A percentile compares a stretch with the other conserved stretches of the same genome.
Evolutionary conservation across 2,888 invertebrate species (phyloP).

Genomic region (Celastrina argiolus): DNA sequence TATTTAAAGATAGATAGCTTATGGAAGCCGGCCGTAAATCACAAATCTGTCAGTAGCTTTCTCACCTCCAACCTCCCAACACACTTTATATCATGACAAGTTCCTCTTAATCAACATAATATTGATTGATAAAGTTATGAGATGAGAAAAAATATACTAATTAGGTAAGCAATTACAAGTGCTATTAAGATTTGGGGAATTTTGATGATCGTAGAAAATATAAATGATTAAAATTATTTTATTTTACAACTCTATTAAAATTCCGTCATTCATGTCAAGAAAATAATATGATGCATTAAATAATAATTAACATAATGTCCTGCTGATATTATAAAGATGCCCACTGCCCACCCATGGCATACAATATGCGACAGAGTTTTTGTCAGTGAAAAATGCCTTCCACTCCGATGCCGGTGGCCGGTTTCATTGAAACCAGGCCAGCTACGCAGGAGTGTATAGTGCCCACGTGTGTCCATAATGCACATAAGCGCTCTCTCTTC

Average conservation of each 20-base stretch:
- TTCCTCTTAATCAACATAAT: neutral
- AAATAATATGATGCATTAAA: neutral
- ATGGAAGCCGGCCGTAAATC: no score
- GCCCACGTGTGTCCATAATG: no score
- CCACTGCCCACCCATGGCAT: no score
- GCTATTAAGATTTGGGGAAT: neutral
- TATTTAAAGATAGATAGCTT: no score
- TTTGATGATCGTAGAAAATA: neutral
- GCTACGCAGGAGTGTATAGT: no score
- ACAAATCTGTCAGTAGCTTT: neutral
- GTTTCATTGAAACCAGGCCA: no score
- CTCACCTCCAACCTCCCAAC: neutral
- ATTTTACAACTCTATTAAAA: neutral
- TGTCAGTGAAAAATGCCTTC: no score
- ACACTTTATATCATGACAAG: neutral
- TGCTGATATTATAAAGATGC: no score
- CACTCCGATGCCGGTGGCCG: no score
- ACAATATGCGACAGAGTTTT: no score
- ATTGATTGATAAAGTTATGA: neutral
- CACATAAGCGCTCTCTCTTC: no score
- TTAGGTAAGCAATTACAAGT: neutral
- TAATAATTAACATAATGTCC: no score
- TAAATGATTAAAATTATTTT: neutral
- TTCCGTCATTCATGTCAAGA: neutral
- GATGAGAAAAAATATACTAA: neutral